Base-by-base conservation (phyloP, 2,113 vertebrate species). In the Leptodactylus fuscus region DNA sequence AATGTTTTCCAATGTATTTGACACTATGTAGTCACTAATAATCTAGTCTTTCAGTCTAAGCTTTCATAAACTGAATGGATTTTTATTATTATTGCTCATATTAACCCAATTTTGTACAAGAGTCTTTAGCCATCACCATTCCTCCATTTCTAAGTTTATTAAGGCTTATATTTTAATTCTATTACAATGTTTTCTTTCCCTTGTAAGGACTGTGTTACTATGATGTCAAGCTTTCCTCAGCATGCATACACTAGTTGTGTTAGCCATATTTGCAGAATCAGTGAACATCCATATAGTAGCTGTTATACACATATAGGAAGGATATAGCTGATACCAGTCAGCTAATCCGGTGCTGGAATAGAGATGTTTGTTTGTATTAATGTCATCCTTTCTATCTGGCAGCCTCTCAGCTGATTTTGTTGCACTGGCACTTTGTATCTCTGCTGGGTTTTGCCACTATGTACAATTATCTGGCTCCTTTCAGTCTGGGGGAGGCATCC, bases 401-500 rank as follows among this genome's bases (percentile, higher is more conserved):
- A 79, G 11, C 75, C 75, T 69, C 27, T 27, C 48, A 80, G 48
- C 76, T 71, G 27, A 81, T 60, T 81, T 60, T 81, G 51, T 86
- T 81, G 77, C 36, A 86, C 49, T 4, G 20, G 38, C 67, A 81
- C 34, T 80, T 86, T 86, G 84, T 29, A 49, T 86, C 48, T 73
- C 73, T 73, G 18, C 74, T 53, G 62, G 34, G 34, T 85, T 85
- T 53, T 78, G 75, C 27, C 10, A 4, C 73, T 79, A 16, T 80
- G 46, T 71, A 85, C 62, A 85, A 79, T 79, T 55, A 22, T 86
- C 67, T 86, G 77, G 76, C 77, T 81, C 77, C 76, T 73, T 9
- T 86, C 51, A 86, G 76, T 60, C 84, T 71, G 67, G 49, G 76
- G 75, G 83, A 69, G 77, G 76, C 27, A 86, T 86, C 77, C 84